These are phyloP conservation scores for Stegastes partitus DNA, from an alignment of 2,113 vertebrate genomes.

Conservation along the genomic window DNA sequence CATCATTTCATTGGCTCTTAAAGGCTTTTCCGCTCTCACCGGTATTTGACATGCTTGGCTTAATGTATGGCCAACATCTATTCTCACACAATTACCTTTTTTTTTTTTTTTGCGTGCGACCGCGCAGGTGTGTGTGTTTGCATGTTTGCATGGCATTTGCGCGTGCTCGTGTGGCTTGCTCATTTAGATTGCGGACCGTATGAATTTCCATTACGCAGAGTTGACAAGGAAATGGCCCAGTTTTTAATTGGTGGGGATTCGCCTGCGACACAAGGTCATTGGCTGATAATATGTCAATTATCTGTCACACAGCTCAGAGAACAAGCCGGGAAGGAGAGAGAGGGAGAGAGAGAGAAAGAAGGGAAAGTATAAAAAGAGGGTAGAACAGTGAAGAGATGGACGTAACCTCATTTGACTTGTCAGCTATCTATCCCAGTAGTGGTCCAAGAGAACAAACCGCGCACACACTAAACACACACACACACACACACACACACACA, in stretches of 20 bases:
- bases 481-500: conserved; percentile 16
- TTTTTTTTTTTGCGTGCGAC: conserved; percentile 19
- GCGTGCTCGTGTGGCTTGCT: conserved; percentile 4
- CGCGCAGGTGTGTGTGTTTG: conserved; percentile 21
- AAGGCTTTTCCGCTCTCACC: conserved; percentile 14
- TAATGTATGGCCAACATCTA: conserved; percentile 54
- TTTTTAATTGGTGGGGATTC: conserved; percentile 71
- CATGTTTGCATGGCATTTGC: conserved; percentile 5
- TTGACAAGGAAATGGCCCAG: conserved; percentile 63
- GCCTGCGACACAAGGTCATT: conserved; percentile 70
- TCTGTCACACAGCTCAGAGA: conserved; percentile 53
- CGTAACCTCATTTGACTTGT: conserved; percentile 63
- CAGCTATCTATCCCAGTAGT: conserved; percentile 61
- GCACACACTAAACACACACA: conserved; percentile 8
- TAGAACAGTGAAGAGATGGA: conserved; percentile 35
- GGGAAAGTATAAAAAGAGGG: background rate
- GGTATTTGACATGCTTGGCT: conserved; percentile 53
- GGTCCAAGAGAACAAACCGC: conserved; percentile 22
- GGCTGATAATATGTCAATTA: conserved; percentile 75
- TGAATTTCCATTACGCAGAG: conserved; percentile 59
- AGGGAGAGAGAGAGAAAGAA: background rate
- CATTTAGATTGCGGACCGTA: conserved; percentile 37
- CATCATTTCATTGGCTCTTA: conserved; percentile 38
- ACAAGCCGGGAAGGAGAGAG: conserved; percentile 4
- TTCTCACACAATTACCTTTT: conserved; percentile 44